Percentiles rank a stretch among this genome's conserved stretches.
phyloP scores from a whole-genome alignment of 2,113 vertebrate species.

The Australoheros scitulus region DNA sequence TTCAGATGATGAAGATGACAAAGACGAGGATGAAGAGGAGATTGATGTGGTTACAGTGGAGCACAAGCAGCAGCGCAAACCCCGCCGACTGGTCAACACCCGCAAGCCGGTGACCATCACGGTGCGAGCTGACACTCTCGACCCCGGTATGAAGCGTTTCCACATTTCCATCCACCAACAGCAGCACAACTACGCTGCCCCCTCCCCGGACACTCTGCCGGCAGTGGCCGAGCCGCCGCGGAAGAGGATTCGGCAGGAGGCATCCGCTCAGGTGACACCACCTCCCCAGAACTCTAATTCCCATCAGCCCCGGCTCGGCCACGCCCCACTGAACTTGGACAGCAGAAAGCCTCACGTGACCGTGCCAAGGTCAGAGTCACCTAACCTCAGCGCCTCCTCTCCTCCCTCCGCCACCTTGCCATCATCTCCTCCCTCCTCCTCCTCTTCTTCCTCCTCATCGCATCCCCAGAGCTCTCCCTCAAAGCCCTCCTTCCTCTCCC shows the following conservation, averaged over 20 bases:
- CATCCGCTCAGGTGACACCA: conserved; percentile 41
- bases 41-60: conserved; percentile 96
- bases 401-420: conserved; percentile 56
- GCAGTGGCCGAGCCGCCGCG: conserved; percentile 62
- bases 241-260: conserved; percentile 73
- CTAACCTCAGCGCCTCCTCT: conserved; percentile 51
- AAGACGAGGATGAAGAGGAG: conserved; percentile 88
- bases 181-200: conserved; percentile 96
- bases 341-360: conserved; percentile 45
- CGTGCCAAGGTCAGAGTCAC: conserved; percentile 38
- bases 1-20: conserved; percentile 73
- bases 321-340: conserved; percentile 67
- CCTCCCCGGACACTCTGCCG: conserved; percentile 83
- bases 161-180: conserved; percentile 97
- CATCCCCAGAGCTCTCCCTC: conserved; percentile 50
- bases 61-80: conserved; percentile 89
- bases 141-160: conserved; percentile 91
- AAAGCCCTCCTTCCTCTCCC: conserved; percentile 53
- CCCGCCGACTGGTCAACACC: conserved; percentile 81
- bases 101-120: conserved; percentile 94
- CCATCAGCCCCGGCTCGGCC: conserved; percentile 53
- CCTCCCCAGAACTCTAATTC: conserved; percentile 63
- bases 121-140: conserved; percentile 86
- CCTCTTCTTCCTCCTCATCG: conserved; percentile 47
- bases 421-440: conserved; percentile 53